phyloP scores from a whole-genome alignment of 2,888 invertebrate species.

The Selenia dentaria region DNA sequence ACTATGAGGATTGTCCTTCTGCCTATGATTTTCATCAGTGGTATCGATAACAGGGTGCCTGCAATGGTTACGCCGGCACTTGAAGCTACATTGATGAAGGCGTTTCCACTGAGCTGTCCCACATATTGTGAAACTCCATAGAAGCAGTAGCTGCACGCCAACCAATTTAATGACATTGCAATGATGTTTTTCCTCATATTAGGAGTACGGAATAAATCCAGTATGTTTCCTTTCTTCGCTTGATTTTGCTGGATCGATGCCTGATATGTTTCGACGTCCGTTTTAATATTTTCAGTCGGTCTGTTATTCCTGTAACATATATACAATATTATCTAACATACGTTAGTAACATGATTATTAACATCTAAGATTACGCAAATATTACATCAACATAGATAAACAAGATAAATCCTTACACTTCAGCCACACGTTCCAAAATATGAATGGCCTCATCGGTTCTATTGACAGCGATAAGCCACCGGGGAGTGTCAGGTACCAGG shows the following conservation, averaged over 20 bases:
- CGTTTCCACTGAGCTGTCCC: constrained; percentile 90
- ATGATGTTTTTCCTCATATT: constrained; percentile 89
- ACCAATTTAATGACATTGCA: constrained; percentile 91
- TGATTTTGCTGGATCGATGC: constrained; percentile 54
- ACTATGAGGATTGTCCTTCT: constrained; percentile 86
- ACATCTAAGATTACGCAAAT: background rate
- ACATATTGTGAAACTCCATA: constrained; percentile 94
- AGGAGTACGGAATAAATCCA: constrained; percentile 89
- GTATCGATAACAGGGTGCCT: constrained; percentile 86
- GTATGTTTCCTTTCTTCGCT: constrained; percentile 78
- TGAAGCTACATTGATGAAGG: constrained; percentile 92
- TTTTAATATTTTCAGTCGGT: constrained; percentile 71
- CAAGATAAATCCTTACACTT: constrained; percentile 53
- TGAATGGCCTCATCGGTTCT: constrained; percentile 86
- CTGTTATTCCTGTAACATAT: constrained; percentile 67
- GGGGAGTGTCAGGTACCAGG: constrained; percentile 90
- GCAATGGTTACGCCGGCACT: constrained; percentile 87
- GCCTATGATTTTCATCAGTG: constrained; percentile 87
- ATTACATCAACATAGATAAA: background rate
- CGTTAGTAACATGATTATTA: background rate
- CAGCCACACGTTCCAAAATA: constrained; percentile 87
- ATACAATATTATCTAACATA: background rate
- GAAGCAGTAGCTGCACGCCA: constrained; percentile 89
- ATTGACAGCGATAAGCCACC: constrained; percentile 91
- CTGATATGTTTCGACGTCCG: constrained; percentile 64